Evolutionary conservation across 2,888 invertebrate genomes (phyloP).

Genomic region (Sussaba pulchella): DNA sequence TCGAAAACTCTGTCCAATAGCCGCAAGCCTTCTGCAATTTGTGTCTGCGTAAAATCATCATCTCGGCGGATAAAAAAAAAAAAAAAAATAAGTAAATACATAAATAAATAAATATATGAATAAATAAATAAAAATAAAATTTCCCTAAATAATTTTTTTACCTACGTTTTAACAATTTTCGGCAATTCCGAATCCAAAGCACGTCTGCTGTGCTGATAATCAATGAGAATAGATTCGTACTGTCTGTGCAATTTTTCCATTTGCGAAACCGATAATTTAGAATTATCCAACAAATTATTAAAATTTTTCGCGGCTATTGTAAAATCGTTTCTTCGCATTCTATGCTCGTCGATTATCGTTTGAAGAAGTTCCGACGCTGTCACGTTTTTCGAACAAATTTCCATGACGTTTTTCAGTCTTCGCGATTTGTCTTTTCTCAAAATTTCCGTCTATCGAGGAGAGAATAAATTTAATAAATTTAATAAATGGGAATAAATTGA

Average conservation of each 20-base stretch:
- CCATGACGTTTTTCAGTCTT: slow-evolving; percentile 64
- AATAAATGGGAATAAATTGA: neutral
- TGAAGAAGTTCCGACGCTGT: slow-evolving; percentile 66
- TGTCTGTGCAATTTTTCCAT: slow-evolving; percentile 73
- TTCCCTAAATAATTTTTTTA: too few relatives aligned
- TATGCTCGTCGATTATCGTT: slow-evolving; percentile 68
- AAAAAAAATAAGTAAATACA: too few relatives aligned
- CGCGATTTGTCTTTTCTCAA: slow-evolving; percentile 62
- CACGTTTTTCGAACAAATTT: slow-evolving; percentile 69
- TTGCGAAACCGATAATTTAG: slow-evolving; percentile 69
- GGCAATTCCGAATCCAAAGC: slow-evolving; percentile 70
- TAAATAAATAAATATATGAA: too few relatives aligned
- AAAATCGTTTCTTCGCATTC: slow-evolving; percentile 69
- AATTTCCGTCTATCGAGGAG: slow-evolving; percentile 63
- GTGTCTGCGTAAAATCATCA: neutral
- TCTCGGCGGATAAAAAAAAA: too few relatives aligned
- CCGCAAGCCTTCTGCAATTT: slow-evolving; percentile 64
- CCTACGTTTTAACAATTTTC: slow-evolving; percentile 71
- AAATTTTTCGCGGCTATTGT: slow-evolving; percentile 72
- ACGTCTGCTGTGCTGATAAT: slow-evolving; percentile 71
- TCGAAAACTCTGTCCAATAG: slow-evolving; percentile 65
- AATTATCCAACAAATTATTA: slow-evolving; percentile 69
- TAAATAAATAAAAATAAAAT: too few relatives aligned
- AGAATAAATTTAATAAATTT: neutral
- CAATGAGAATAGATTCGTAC: slow-evolving; percentile 70